Evolutionary conservation across 2,797 vertebrate species (phyloP), one percentile per base, ranked within the genome.

Genomic region (Nasua narica): DNA sequence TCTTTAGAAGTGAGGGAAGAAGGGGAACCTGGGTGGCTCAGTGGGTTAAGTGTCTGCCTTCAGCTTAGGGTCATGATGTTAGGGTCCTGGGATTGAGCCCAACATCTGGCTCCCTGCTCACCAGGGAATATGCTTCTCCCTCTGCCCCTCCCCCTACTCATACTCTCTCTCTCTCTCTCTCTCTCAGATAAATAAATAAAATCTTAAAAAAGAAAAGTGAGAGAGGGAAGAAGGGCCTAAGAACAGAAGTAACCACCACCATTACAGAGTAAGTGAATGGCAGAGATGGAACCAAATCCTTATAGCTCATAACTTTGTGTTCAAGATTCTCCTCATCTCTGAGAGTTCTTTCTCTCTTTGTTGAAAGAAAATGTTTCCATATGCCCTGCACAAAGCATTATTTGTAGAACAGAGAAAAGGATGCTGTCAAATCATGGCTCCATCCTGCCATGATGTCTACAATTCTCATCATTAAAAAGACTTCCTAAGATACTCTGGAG

Each of bases 391-490:
- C 7, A 29, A 88, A 89, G 35, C 21, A 50, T 95, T 77, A 76
- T 77, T 94, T 91, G 79, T 69, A 94, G 67, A 91, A 8, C 54
- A 46, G 48, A 94, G 23, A 77, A 95, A 96, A 85, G 1, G 11
- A 52, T 79, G 48, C 3, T 65, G 13, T 48, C 76, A 70, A 89
- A 86, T 69, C 21, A 91, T 70, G 54, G 8, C 13, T 88, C 14
- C 46, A 60, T 92, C 23, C 85, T 81, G 7, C 48, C 4, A 0
- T 13, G 32, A 18, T 54, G 16, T 50, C 62, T 77, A n/a, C 1
- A 79, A 40, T 54, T 79, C 21, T 40, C 35, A 56, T 32, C 43
- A n/a, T 56, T 86, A 67, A 87, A 94, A 32, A n/a, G 2, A 56
- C 18, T 67, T 48, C 67, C n/a, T 93, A 60, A 88, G 54, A 77